Evolutionary conservation across 2,113 vertebrate species (phyloP), one percentile per base, ranked within the genome.

Genomic region (Hippocampus guttulatus): DNA sequence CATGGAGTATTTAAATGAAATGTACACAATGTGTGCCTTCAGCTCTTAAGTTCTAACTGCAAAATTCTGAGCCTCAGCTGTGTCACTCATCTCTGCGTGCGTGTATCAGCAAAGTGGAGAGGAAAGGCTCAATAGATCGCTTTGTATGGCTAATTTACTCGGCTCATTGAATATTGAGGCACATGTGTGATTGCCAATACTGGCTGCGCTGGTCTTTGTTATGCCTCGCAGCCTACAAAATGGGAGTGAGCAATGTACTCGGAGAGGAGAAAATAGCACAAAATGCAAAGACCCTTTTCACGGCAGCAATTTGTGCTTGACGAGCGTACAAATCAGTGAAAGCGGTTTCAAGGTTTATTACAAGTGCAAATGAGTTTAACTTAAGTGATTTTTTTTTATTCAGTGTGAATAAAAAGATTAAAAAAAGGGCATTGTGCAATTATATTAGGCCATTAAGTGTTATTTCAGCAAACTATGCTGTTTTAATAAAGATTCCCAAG

Each of bases 101-200:
- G 69, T 76, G 81, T 73, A 73, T 79, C 81, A 81, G 84, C 78
- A 83, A 84, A 86, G 82, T 80, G 78, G 68, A 60, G 73, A 84
- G 81, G 80, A 89, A 87, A 84, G 76, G 81, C 83, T 86, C 84
- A 80, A 89, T 88, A 82, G 88, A 91, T 89, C 87, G 79, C 79
- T 87, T 86, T 85, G 84, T 85, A 79, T 83, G 82, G 84, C 86
- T 91, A 90, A 91, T 92, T 92, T 92, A 80, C 87, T 80, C 84
- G 78, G 85, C 88, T 93, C 89, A 91, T 92, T 90, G 91, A 91
- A 89, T 91, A 91, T 88, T 91, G 85, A 92, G 81, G 87, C 81
- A 84, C 88, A 90, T 89, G 86, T 89, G 86, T 83, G 85, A 89
- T 88, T 88, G 88, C 83, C 86, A 88, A 90, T 88, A 87, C 79